phyloP scores from a whole-genome alignment of 2,888 invertebrate genomes.

The Pristionchus exspectatus region DNA sequence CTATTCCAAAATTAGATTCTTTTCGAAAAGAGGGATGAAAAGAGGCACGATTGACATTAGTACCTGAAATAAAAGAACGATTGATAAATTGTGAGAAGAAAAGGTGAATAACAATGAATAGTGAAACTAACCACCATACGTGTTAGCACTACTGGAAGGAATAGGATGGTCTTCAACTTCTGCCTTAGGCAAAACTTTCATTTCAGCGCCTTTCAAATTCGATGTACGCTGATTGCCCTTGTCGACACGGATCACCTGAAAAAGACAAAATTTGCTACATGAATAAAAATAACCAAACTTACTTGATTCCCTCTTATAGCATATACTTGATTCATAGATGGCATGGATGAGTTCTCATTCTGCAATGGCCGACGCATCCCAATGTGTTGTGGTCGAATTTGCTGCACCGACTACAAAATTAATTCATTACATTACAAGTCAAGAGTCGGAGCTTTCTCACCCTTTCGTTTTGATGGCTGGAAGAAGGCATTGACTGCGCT shows the following conservation, averaged over 20 bases:
- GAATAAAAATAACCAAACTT: neutral
- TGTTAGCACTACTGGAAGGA: slow-evolving; percentile 1
- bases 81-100: neutral
- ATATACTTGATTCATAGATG: slow-evolving; percentile 24
- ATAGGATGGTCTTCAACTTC: neutral
- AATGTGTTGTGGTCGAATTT: slow-evolving; percentile 4
- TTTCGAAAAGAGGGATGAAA: neutral
- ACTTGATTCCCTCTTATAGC: slow-evolving; percentile 50
- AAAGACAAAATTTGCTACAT: neutral
- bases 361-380: slow-evolving; percentile 23
- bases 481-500: neutral
- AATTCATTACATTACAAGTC: neutral
- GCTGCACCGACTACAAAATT: neutral
- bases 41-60: neutral
- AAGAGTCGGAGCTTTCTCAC: neutral
- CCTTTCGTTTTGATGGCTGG: neutral
- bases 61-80: neutral
- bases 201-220: neutral
- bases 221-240: neutral
- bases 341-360: slow-evolving; percentile 30
- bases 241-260: slow-evolving; percentile 46
- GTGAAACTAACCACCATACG: neutral
- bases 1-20: slow-evolving; percentile 5
- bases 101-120: neutral
- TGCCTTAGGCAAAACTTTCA: neutral